Base-by-base conservation (phyloP, 2,888 invertebrate species). In the Xestia c-nigrum region DNA sequence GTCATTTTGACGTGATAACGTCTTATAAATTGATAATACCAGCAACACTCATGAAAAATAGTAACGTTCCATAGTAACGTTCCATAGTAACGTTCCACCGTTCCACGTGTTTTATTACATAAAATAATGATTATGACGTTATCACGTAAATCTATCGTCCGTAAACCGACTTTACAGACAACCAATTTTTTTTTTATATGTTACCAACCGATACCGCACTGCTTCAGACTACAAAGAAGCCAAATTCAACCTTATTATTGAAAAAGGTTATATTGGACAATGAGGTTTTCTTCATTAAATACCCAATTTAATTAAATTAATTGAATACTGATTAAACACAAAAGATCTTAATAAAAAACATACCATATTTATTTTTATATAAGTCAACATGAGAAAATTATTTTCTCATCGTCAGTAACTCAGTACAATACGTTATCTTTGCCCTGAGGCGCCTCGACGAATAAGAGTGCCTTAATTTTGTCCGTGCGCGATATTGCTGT, bases 371-470 rank as follows among this genome's bases (percentile, higher is more conserved):
- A 85, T 70, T 70, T 72, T 63, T 31, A 46, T 14, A 31, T 1
- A 14, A 40, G 50, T 47, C 14, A 57, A 69, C 52, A 69, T 72
- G 57, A 63, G 55, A 76, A 76, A 57, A 75, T 72, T 80, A 65
- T 63, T 74, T 76, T 69, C 69, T 76, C 78, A 57, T 67, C 31
- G 31, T 31, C 31, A 31, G 31, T 31, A 31, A 31, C 31, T 31
- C 59, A 52, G 68, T 68, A 12, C 75, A 61, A 67, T 50, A 69
- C 73, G 67, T 40, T 63, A 57, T 66, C 24, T 38, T 61, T 21
- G 76, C 83, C 83, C 46, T n/a, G 57, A 21, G 83, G 76, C 78
- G 83, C 76, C 63, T 73, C 31, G 9, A 40, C 65, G 72, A 83
- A 66, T 66, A 80, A 75, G 57, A 72, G 63, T 75, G 72, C 72